Conservation (phyloP, 2,888 invertebrate species). For the Disparrhopalites patrizii region DNA sequence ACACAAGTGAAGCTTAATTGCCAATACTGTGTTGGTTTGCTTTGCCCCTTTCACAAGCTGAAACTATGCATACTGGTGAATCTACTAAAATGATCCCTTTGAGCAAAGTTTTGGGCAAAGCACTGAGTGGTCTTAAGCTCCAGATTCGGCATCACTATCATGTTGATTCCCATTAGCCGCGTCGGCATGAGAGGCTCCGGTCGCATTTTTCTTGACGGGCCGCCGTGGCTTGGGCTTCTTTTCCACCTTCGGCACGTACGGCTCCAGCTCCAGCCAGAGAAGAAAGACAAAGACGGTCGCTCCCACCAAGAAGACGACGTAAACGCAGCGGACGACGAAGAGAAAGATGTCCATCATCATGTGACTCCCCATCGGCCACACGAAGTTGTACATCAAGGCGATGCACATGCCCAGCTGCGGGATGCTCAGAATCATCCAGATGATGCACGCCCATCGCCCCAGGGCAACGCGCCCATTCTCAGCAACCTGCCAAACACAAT, state of each 20-base stretch:
- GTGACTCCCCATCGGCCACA: neutral
- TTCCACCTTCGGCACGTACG: neutral
- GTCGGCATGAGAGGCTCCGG: neutral
- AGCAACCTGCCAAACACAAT: neutral
- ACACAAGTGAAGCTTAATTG: no score
- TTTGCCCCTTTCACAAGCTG: no score
- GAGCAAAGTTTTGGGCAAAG: no score
- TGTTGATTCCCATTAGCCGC: neutral
- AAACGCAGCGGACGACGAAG: neutral
- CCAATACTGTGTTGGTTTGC: no score
- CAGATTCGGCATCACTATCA: neutral
- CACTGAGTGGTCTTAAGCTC: no score
- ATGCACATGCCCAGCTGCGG: neutral
- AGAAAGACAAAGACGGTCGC: neutral
- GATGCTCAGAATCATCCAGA: constrained; percentile 1
- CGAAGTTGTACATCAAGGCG: neutral
- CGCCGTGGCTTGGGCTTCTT: neutral
- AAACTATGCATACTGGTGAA: no score
- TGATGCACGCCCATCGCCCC: neutral
- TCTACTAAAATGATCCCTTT: no score
- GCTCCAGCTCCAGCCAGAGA: neutral
- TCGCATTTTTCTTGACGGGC: neutral
- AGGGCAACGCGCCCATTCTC: neutral
- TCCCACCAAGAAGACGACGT: neutral
- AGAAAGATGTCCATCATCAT: neutral